A percentile compares a stretch with the other conserved stretches of the same genome.
These are phyloP conservation scores for Heteromormyrus szaboi DNA, from an alignment of 2,797 vertebrate species.

Conservation along the genomic window DNA sequence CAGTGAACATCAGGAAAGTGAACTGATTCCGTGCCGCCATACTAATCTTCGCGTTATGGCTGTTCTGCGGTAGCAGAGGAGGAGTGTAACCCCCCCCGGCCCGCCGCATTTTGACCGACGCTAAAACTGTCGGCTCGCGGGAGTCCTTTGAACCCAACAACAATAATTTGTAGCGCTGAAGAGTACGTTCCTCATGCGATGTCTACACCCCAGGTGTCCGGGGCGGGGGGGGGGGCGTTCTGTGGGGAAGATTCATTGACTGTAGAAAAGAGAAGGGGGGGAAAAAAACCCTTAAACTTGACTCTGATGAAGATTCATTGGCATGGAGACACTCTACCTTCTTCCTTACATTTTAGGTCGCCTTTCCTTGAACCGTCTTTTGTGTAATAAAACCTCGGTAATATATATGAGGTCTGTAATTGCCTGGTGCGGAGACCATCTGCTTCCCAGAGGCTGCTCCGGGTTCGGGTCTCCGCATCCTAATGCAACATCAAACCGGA, in stretches of 20 bases:
- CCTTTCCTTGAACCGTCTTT: background rate
- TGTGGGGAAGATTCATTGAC: constrained; percentile 1
- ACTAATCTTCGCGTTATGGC: background rate
- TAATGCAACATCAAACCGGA: background rate
- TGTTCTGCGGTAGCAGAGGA: background rate
- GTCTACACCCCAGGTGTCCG: constrained; percentile 3
- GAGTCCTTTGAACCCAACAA: background rate
- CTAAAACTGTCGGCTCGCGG: background rate
- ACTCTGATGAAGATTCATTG: constrained; percentile 17
- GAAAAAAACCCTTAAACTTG: background rate
- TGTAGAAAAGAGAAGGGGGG: background rate
- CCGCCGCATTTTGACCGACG: background rate
- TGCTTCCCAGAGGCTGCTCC: background rate
- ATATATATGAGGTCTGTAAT: background rate
- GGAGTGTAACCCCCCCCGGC: background rate
- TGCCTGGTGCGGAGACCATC: background rate
- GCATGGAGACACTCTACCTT: background rate
- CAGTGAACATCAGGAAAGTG: background rate
- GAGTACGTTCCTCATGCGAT: background rate
- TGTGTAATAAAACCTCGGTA: background rate
- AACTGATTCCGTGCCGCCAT: background rate
- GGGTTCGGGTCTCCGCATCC: background rate
- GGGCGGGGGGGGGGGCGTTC: background rate
- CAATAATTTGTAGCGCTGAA: background rate
- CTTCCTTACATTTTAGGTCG: constrained; percentile 1